phyloP scores from a whole-genome alignment of 2,888 invertebrate genomes.

The Odontothrips loti region DNA sequence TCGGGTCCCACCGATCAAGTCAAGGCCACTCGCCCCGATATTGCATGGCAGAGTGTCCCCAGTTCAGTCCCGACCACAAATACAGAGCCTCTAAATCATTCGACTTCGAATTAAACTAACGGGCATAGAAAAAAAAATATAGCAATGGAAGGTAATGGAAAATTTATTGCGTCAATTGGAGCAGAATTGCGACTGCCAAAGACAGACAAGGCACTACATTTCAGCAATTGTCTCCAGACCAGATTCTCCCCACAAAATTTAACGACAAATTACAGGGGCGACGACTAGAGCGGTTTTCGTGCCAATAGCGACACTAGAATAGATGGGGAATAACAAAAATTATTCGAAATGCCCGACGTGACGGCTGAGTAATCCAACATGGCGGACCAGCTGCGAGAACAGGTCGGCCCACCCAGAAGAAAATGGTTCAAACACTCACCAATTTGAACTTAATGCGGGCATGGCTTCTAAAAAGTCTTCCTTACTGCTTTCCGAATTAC shows the following conservation, averaged over 20 bases:
- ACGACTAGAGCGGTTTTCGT: too few species aligned
- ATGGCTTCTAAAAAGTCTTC: constrained; percentile 16
- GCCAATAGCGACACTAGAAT: too few species aligned
- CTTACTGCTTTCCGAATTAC: constrained; percentile 8
- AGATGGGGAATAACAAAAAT: not conserved
- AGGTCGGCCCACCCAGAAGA: not conserved
- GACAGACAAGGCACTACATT: not conserved
- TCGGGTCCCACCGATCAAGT: too few species aligned
- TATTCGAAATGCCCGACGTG: not conserved
- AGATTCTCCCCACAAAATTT: not conserved
- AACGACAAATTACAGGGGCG: not conserved
- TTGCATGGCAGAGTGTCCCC: too few species aligned
- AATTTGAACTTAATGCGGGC: constrained; percentile 15
- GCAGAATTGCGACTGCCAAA: not conserved
- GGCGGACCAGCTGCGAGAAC: not conserved
- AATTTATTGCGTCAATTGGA: not conserved
- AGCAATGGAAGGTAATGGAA: not conserved
- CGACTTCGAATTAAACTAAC: too few species aligned
- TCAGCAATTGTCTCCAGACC: too few species aligned
- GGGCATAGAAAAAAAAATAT: too few species aligned
- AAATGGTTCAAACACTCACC: not conserved
- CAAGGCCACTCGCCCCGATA: too few species aligned
- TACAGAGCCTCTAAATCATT: too few species aligned
- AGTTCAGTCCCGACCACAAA: too few species aligned
- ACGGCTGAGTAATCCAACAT: not conserved